Evolutionary conservation across 2,113 vertebrate genomes (phyloP), one percentile per base, ranked within the genome.

Genomic region (Tinamus guttatus): DNA sequence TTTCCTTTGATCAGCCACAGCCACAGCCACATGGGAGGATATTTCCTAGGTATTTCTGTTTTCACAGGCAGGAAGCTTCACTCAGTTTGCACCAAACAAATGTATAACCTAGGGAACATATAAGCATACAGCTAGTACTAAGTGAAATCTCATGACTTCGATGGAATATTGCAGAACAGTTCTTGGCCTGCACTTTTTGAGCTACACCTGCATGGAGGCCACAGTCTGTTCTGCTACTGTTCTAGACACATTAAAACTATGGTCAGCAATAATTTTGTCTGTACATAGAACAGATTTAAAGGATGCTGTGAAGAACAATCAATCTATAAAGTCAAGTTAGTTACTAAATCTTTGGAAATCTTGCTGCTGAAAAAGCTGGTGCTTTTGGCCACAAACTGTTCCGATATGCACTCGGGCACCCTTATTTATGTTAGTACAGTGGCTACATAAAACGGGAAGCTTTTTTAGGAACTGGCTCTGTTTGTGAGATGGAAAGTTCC

Each of bases 111-210:
- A 51, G 36, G 5, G 36, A 64, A 16, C 10, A 22, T 22, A 19
- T 10, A 6, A 60, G 38, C 18, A 76, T 15, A 20, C 2, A 0
- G 0, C 9, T 41, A 65, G 32, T 11, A 21, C 4, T 21, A 24
- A 36, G 22, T 65, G 67, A 90, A 76, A 80, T 58, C 11, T 22
- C 52, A 30, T 27, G 0, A n/a, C 76, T 19, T 82, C n/a, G 1
- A 32, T 73, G 32, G 13, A 17, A 27, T n/a, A 62, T 58, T 58
- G 25, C 54, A 58, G 54, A 58, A 58, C 28, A 58, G 28, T 16
- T 58, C 54, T 32, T 18, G 16, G 28, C 8, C 54, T 58, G 54
- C 30, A 18, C 54, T 32, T 58, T 58, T 58, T 58, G 28, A 58
- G 54, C 28, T 58, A 58, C 9, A 32, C 28, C 54, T 58, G 54